Base-by-base conservation (phyloP, 2,113 vertebrate species). In the Dipodomys merriami region DNA sequence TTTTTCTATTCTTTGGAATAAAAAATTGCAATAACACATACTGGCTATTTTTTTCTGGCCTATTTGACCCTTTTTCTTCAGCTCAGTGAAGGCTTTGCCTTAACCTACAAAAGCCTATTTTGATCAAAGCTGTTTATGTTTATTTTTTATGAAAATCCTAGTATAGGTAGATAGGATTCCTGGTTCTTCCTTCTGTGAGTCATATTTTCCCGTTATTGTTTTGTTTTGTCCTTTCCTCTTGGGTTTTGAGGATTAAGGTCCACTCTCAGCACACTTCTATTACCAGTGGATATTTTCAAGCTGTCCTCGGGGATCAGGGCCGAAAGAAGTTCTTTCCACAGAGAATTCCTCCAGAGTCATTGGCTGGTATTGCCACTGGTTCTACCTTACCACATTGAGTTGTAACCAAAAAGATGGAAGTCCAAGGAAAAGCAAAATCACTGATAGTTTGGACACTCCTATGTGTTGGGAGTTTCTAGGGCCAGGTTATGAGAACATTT, bases 1-100 rank as follows among this genome's bases (percentile, higher is more conserved):
- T 88, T 88, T 71, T 44, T 79, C 71, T 74, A 46, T 80, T 86
- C 7, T 86, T 93, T 83, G 53, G 82, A 80, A 35, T 94, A 13
- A 86, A 85, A 95, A 90, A 29, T 86, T 71, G 30, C 1, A 90
- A 33, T 6, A 22, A 39, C 12, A 3, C 65, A 62, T 25, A 2
- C 74, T 73, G 8, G 7, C 30, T 81, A 6, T 73, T 83, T 90
- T 71, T 85, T 78, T 29, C 76, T 4, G 2, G 83, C 90, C 77
- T 90, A 53, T 74, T 78, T 85, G 18, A 39, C 88, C 39, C 16
- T 3, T 83, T 80, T 89, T 92, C 9, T 82, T 76, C 35, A 76
- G 7, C 29, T 90, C 79, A 18, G n/a, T 23, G 11, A 35, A 35
- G 7, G 6, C 79, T 88, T 88, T 92, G 69, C 20, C 67, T 93